These are phyloP conservation scores for Drosophila histrio DNA, from an alignment of 2,888 invertebrate species.

Conservation along the genomic window DNA sequence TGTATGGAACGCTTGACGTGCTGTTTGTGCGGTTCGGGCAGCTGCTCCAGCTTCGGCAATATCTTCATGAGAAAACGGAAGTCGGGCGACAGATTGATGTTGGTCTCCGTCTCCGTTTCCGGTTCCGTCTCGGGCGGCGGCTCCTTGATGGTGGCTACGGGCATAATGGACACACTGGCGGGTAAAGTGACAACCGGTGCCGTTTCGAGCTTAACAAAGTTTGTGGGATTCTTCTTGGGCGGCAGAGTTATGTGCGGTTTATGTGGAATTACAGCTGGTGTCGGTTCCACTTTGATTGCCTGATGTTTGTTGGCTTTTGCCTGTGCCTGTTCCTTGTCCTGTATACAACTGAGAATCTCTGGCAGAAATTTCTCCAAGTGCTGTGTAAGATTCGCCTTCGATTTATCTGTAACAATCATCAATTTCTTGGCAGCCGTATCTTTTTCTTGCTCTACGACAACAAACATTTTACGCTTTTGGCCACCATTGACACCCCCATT, in stretches of 20 bases:
- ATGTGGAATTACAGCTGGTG: not conserved
- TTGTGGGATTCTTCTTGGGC: conserved; percentile 81
- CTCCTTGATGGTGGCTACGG: conserved; percentile 26
- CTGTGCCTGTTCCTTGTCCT: conserved; percentile 64
- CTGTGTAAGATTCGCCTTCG: conserved; percentile 73
- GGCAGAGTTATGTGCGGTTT: conserved; percentile 79
- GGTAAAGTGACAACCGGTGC: conserved; percentile 10
- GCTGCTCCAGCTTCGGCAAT: conserved; percentile 81
- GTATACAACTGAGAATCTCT: conserved; percentile 80
- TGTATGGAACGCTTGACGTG: conserved; percentile 82
- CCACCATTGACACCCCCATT: conserved; percentile 39
- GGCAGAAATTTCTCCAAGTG: conserved; percentile 81
- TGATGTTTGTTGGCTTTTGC: conserved; percentile 14
- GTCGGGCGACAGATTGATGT: conserved; percentile 82
- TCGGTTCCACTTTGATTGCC: conserved; percentile 10
- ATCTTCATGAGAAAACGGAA: conserved; percentile 83
- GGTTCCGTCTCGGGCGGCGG: conserved; percentile 52
- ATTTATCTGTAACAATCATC: conserved; percentile 81
- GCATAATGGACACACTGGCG: conserved; percentile 29
- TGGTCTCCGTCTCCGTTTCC: conserved; percentile 61
- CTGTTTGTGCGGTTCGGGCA: conserved; percentile 81
- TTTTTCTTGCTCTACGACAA: conserved; percentile 80
- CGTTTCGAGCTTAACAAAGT: conserved; percentile 50
- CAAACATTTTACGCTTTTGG: conserved; percentile 72
- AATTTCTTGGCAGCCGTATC: conserved; percentile 73